Evolutionary conservation across 2,797 vertebrate genomes (phyloP).

Genomic region (Lacerta bilineata): DNA sequence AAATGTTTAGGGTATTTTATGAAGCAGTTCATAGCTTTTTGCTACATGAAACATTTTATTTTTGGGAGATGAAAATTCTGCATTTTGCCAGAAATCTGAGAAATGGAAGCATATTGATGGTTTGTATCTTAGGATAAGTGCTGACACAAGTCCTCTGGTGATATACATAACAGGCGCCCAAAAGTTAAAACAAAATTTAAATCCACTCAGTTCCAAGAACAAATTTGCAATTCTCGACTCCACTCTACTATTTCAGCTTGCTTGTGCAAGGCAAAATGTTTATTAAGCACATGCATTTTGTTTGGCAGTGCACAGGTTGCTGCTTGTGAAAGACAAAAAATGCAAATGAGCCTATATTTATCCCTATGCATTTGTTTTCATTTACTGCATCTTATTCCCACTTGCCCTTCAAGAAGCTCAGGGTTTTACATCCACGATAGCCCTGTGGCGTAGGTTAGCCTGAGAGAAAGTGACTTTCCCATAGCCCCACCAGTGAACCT

Average conservation of each 20-base stretch:
- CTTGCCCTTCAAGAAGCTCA: neutral
- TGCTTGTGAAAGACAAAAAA: conserved; percentile 40
- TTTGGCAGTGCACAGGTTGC: conserved; percentile 60
- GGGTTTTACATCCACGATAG: neutral
- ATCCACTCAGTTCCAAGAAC: conserved; percentile 41
- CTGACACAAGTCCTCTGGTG: neutral
- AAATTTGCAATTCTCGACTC: conserved; percentile 57
- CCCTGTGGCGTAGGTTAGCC: too few relatives aligned
- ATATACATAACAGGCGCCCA: conserved; percentile 6
- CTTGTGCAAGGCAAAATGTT: conserved; percentile 61
- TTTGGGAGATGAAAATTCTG: neutral
- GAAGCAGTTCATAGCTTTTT: neutral
- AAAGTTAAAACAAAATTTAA: conserved; percentile 45
- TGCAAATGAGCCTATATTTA: conserved; percentile 54
- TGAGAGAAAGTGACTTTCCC: neutral
- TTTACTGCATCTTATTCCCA: neutral
- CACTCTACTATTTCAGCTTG: conserved; percentile 53
- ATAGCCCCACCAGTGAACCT: neutral
- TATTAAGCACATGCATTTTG: conserved; percentile 62
- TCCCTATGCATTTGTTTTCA: conserved; percentile 39
- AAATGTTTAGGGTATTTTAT: neutral
- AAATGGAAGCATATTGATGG: neutral
- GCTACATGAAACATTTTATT: neutral
- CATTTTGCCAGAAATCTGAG: neutral
- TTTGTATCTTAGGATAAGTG: neutral